A percentile compares a stretch with the other conserved stretches of the same genome.
phyloP scores from a whole-genome alignment of 1,140 invertebrate species.

The Anthonomus grandis region DNA sequence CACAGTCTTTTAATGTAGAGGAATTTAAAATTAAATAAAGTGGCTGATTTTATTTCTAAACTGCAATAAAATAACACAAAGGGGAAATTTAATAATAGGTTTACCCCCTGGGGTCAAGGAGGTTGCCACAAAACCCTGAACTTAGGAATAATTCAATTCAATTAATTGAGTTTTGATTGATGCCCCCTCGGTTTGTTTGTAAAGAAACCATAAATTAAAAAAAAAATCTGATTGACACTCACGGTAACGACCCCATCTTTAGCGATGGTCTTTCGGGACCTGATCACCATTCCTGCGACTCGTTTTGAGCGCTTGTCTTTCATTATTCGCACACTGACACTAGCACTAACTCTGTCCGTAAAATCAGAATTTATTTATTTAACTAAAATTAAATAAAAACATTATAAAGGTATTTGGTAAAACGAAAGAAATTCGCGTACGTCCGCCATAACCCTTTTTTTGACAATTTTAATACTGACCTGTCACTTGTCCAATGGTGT shows the following conservation, averaged over 20 bases:
- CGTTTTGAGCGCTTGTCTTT: conserved; percentile 46
- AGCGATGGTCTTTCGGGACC: conserved; percentile 66
- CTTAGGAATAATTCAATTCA: not conserved
- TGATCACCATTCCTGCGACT: conserved; percentile 63
- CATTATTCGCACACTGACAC: conserved; percentile 28
- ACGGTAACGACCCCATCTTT: conserved; percentile 73
- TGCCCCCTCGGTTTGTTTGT: conserved; percentile 4
- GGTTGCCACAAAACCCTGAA: no score
- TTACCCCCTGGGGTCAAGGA: no score
- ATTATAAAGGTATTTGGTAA: conserved; percentile 9
- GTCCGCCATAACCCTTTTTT: conserved; percentile 25
- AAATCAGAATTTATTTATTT: conserved; percentile 14
- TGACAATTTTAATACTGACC: not conserved
- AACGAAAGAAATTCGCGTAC: conserved; percentile 6
- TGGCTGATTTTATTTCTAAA: no score
- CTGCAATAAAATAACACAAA: not conserved
- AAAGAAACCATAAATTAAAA: conserved; percentile 5
- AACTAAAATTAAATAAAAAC: conserved; percentile 16
- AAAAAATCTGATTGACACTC: conserved; percentile 45
- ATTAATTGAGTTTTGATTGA: not conserved
- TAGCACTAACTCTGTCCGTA: conserved; percentile 11
- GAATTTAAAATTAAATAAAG: no score
- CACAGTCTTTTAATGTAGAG: no score
- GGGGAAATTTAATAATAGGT: no score
- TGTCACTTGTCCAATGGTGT: not conserved